Percentiles rank a stretch among this genome's conserved stretches.
phyloP scores from a whole-genome alignment of 1,140 invertebrate genomes.

The Drusus annulatus region DNA sequence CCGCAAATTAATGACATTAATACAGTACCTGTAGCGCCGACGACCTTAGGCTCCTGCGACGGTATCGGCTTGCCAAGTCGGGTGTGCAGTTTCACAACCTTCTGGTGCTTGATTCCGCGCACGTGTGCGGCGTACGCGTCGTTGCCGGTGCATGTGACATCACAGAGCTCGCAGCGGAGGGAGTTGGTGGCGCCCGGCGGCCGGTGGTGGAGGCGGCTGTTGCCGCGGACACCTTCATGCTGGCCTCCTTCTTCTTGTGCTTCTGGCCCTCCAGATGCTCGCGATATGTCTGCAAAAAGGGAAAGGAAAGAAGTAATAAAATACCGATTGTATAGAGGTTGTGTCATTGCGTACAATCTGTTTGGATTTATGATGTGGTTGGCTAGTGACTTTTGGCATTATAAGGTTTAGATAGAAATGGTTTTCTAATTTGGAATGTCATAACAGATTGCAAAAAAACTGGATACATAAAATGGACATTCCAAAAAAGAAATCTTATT shows the following conservation, averaged over 20 bases:
- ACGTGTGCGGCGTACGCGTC: slow-evolving; percentile 99
- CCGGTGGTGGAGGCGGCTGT: slow-evolving; percentile 63
- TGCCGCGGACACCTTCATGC: slow-evolving; percentile 82
- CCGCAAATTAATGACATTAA: no score
- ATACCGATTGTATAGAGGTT: no score
- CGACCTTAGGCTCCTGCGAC: slow-evolving; percentile 91
- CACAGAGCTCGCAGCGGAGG: slow-evolving; percentile 92
- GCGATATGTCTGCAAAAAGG: slow-evolving; percentile 86
- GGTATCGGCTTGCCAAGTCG: slow-evolving; percentile 98
- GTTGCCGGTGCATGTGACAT: slow-evolving; percentile 97
- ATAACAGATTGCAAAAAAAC: no score
- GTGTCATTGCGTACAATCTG: no score
- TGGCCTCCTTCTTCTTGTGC: slow-evolving; percentile 98
- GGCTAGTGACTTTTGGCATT: no score
- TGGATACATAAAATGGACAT: no score
- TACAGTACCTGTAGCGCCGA: slow-evolving; percentile 65
- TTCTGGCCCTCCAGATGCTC: slow-evolving; percentile 98
- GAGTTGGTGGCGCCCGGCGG: slow-evolving; percentile 78
- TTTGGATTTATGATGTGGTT: no score
- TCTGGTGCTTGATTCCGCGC: slow-evolving; percentile 97
- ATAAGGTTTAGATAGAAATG: no score
- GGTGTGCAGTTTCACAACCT: slow-evolving; percentile 96
- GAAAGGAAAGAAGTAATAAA: no score
- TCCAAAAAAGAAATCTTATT: no score
- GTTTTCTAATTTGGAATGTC: no score